Base-by-base conservation (phyloP, 2,888 invertebrate genomes). In the Eristalis pertinax region DNA sequence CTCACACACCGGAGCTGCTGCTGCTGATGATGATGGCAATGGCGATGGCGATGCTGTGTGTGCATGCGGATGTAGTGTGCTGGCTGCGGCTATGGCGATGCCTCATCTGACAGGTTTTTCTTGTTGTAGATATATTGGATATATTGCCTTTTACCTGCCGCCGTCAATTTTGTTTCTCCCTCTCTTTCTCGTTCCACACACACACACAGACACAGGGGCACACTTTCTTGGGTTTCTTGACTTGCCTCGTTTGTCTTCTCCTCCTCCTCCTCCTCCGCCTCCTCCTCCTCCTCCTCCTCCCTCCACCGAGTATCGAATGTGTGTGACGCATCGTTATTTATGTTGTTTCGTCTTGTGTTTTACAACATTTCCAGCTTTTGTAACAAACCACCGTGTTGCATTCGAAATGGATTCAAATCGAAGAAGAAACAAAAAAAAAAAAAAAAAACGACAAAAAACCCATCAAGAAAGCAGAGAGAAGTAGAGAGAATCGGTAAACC, bases 111-210 rank as follows among this genome's bases (percentile, higher is more conserved):
- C 79, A 79, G 79, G 79, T 79, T 79, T 79, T 79, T 79, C 79
- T 79, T 79, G 79, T 79, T 79, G 79, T 73, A 43, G 79, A 79
- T 72, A 58, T 78, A 79, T 79, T 72, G 79, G 79, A 79, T 72
- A 65, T 70, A 70, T 70, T 72, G 2, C 26, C 63, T 78, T n/a
- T 70, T 70, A 58, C 69, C 78, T 68, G 78, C 29, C 43, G n/a
- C 43, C 43, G 43, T 15, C 50, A 19, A 19, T 78, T 41, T 29
- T 41, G 26, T 26, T 58, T 22, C n/a, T 65, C 56, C n/a, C 62
- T 69, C 63, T 77, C 60, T 38, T 13, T 38, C 13, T 13, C 38
- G 3, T 13, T 7, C 38, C 8, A 1, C 35, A 7, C 32, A 4
- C 0, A 5, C 32, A 32, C 32, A 26, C 26, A 29, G 5, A 29